phyloP scores from a whole-genome alignment of 2,113 vertebrate species.

The Sander lucioperca region DNA sequence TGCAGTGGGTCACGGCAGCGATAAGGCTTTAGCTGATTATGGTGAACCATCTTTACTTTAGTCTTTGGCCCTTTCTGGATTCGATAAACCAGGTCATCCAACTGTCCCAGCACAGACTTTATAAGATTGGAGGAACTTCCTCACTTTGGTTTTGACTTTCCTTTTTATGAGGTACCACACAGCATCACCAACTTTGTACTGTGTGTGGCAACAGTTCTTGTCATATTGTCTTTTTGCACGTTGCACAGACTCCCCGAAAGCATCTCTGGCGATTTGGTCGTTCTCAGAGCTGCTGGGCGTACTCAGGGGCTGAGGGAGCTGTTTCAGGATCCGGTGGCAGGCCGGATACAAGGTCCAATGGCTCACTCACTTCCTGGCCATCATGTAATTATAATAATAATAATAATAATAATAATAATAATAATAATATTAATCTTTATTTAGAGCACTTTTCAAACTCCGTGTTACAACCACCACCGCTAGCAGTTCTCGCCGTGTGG shows the following conservation, averaged over 20 bases:
- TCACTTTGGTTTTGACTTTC: not conserved
- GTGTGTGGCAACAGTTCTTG: not conserved
- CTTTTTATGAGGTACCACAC: not conserved
- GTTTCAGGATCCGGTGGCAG: not conserved
- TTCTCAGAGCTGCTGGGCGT: not conserved
- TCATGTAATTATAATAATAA: not conserved
- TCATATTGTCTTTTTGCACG: not conserved
- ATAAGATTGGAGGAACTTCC: not conserved
- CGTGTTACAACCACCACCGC: not conserved
- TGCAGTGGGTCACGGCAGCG: not conserved
- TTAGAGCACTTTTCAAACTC: too few species aligned
- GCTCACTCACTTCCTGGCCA: not conserved
- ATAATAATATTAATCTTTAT: too few species aligned
- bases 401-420: too few species aligned
- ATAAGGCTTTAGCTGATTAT: not conserved
- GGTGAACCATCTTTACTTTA: not conserved
- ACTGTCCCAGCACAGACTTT: not conserved
- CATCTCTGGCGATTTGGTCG: not conserved
- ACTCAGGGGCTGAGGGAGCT: not conserved
- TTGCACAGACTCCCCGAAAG: not conserved
- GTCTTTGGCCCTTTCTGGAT: not conserved
- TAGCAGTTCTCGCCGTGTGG: conserved; percentile 18
- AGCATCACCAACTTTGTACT: not conserved
- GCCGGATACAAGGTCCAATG: not conserved
- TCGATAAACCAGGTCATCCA: not conserved